These are phyloP conservation scores for Thymelicus lineola DNA, from an alignment of 2,888 invertebrate species.

Conservation along the genomic window DNA sequence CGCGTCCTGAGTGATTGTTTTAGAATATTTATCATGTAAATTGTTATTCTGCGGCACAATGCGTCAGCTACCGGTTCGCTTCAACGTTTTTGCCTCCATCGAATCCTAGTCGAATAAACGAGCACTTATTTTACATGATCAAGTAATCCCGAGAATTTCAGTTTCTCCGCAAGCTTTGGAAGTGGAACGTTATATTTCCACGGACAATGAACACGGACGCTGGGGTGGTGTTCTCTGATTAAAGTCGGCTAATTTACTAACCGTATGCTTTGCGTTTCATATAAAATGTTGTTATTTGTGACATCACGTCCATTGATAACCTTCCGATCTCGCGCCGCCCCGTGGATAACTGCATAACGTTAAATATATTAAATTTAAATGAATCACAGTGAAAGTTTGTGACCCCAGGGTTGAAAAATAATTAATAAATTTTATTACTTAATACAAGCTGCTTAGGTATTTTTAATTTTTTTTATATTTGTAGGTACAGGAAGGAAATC, in stretches of 20 bases:
- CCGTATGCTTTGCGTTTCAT: neutral
- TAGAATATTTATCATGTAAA: slow-evolving; percentile 4
- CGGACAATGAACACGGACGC: neutral
- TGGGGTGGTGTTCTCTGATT: neutral
- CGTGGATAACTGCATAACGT: neutral
- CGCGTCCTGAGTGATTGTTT: neutral
- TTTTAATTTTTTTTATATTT: too few species aligned
- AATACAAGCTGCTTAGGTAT: too few species aligned
- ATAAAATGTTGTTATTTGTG: neutral
- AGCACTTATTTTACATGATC: neutral
- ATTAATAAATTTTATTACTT: too few species aligned
- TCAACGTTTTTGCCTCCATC: neutral
- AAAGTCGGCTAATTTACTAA: slow-evolving; percentile 1
- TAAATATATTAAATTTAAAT: too few species aligned
- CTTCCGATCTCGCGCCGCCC: neutral
- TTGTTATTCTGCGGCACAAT: neutral
- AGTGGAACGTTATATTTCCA: too few species aligned
- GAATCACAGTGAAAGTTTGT: too few species aligned
- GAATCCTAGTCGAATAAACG: neutral
- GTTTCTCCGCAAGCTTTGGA: neutral
- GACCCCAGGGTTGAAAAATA: too few species aligned
- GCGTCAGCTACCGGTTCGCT: slow-evolving; percentile 6
- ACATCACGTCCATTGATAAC: neutral
- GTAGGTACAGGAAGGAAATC: too few species aligned
- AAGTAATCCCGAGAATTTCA: neutral